Base-by-base conservation (phyloP, 2,888 invertebrate species). In the Sisyra terminalis region DNA sequence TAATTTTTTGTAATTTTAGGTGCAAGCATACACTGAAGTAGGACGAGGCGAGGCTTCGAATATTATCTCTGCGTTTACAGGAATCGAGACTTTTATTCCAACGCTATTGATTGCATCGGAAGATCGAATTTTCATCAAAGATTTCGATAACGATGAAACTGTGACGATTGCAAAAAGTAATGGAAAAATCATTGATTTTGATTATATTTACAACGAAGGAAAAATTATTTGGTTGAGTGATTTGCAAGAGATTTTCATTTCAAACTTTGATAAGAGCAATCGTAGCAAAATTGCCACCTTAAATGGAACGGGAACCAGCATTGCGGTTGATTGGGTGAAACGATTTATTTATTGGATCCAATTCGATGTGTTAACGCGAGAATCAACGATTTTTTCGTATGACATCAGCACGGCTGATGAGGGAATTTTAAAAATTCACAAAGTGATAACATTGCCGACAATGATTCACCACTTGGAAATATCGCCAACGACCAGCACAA, bases 301-400 rank as follows among this genome's bases (percentile, higher is more conserved):
- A 44, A 66, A 69, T 29, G 69, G 69, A n/a, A 69, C 70, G 24
- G 73, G 72, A 0, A 58, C 72, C 8, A 77, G 82, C 46, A 61
- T 93, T 17, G 75, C 83, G 2, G 69, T 88, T 1, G 92, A 94
- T 61, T 94, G 93, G 93, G 73, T 93, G 35, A 76, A 82, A 39
- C 70, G 89, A 39, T 75, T 78, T 37, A 64, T 93, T 5, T 93
- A 86, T 57, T 89, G 87, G 77, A 71, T 80, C 0, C 87, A 87
- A 59, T 58, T 63, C n/a, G 57, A 53, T 45, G 8, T 29, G 9
- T 11, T 29, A 14, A 53, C 51, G 32, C 51, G 50, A 44, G 65
- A 67, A 49, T 69, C 70, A 45, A 69, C 70, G 1, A 66, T 81
- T 17, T 75, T 77, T 53, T 70, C 75, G 47, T 63, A 84, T 3